Conservation (phyloP, 53 echinoderm and acorn worm genomes). For the Arbacia lixula region DNA sequence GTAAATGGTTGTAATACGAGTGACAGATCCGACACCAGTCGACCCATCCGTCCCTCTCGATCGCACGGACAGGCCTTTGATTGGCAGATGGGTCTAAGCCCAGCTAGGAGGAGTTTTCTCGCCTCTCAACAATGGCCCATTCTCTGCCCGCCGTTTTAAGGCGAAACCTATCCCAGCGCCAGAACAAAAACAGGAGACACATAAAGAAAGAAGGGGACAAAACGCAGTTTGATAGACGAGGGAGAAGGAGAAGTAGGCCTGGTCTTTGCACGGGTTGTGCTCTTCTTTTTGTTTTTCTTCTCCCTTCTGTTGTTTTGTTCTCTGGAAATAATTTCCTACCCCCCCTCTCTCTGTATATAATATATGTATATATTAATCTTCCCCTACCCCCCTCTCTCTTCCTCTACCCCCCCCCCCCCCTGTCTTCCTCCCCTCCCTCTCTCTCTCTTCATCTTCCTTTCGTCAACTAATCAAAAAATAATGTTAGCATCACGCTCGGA, state of each 20-base stretch:
- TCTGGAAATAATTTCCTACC: too few relatives aligned
- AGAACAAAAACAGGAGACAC: constrained; percentile 31
- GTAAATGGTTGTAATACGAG: too few relatives aligned
- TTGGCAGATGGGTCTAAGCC: constrained; percentile 15
- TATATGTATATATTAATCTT: too few relatives aligned
- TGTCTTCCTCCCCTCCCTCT: too few relatives aligned
- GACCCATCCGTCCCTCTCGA: not conserved
- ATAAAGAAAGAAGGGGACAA: too few relatives aligned
- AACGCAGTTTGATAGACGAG: constrained; percentile 3
- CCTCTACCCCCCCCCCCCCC: too few relatives aligned
- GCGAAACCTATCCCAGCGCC: constrained; percentile 38
- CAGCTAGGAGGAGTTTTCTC: constrained; percentile 35
- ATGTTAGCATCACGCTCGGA: constrained; percentile 39
- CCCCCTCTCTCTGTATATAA: not conserved
- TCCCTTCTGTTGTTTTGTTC: too few relatives aligned
- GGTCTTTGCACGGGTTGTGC: not conserved
- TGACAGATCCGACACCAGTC: not conserved
- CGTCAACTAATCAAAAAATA: not conserved
- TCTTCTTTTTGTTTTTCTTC: not conserved
- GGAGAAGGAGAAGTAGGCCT: not conserved
- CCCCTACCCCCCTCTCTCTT: too few relatives aligned
- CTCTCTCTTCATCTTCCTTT: constrained; percentile 6
- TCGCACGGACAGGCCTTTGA: not conserved
- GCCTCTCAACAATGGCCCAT: constrained; percentile 34
- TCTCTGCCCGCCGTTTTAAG: constrained; percentile 43